Evolutionary conservation across 2,113 vertebrate species (phyloP).

Genomic region (Steatornis caripensis): DNA sequence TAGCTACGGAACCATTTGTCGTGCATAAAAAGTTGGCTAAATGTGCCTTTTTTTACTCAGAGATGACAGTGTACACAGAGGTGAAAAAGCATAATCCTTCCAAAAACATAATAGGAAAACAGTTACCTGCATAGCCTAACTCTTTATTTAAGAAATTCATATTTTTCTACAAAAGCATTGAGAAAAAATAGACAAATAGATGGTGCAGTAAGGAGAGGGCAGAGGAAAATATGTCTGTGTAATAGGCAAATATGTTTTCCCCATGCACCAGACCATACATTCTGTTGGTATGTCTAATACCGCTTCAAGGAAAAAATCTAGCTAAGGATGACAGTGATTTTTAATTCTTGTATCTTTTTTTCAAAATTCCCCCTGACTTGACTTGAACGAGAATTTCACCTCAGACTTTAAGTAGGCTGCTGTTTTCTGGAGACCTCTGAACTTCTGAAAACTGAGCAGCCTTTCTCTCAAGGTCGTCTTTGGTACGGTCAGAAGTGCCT

Average conservation of each 20-base stretch:
- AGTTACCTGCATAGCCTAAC: not conserved
- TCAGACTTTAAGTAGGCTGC: not conserved
- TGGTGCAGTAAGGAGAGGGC: not conserved
- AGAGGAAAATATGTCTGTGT: not conserved
- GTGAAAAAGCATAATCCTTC: not conserved
- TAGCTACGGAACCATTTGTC: not conserved
- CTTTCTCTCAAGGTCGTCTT: not conserved
- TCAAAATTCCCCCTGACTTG: not conserved
- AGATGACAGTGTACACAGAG: not conserved
- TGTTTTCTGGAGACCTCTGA: not conserved
- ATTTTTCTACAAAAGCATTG: not conserved
- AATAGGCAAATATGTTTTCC: not conserved
- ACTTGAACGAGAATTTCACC: not conserved
- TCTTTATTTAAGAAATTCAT: not conserved
- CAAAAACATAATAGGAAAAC: not conserved
- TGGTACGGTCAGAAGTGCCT: not conserved
- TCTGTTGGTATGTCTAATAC: not conserved
- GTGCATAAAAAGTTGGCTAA: not conserved
- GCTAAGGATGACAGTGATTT: not conserved
- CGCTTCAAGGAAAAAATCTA: not conserved
- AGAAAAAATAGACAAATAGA: not conserved
- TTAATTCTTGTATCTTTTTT: not conserved
- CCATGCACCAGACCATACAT: not conserved
- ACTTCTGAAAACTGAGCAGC: not conserved
- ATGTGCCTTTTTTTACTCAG: not conserved